These are phyloP conservation scores for Euproctis similis DNA, from an alignment of 2,888 invertebrate genomes.

Conservation along the genomic window DNA sequence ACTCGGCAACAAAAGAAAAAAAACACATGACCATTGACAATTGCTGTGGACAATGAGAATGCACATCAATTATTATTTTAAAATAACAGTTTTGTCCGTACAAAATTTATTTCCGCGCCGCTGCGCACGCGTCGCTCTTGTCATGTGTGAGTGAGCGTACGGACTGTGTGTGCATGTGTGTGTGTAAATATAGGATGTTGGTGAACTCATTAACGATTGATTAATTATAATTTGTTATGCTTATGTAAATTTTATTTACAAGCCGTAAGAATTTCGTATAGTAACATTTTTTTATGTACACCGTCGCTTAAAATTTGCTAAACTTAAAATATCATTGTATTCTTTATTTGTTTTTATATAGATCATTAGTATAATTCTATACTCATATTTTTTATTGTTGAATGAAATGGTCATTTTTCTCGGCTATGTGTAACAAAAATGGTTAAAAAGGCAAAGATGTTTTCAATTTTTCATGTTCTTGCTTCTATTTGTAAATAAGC, in stretches of 20 bases:
- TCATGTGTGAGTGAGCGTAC: slow-evolving; percentile 14
- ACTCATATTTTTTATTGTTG: no score
- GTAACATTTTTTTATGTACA: no score
- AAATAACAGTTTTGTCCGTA: slow-evolving; percentile 74
- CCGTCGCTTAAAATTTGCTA: no score
- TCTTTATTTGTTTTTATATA: no score
- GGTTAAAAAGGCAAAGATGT: no score
- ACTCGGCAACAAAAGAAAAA: slow-evolving; percentile 48
- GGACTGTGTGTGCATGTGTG: slow-evolving; percentile 17
- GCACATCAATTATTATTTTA: slow-evolving; percentile 71
- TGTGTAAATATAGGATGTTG: slow-evolving; percentile 54
- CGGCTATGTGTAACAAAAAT: no score
- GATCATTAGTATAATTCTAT: no score
- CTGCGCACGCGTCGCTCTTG: slow-evolving; percentile 33
- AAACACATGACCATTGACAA: slow-evolving; percentile 51
- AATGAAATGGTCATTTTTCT: no score
- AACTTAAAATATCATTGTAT: no score
- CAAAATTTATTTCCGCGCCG: slow-evolving; percentile 71
- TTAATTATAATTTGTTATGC: slow-evolving; percentile 45
- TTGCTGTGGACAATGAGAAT: slow-evolving; percentile 44
- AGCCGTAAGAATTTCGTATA: slow-evolving; percentile 27
- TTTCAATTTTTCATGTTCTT: no score
- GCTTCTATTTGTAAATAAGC: no score
- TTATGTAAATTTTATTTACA: slow-evolving; percentile 41
- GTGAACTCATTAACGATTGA: slow-evolving; percentile 47